Conservation (phyloP, 2,888 invertebrate genomes). For the Chalcosyrphus nemorum region DNA sequence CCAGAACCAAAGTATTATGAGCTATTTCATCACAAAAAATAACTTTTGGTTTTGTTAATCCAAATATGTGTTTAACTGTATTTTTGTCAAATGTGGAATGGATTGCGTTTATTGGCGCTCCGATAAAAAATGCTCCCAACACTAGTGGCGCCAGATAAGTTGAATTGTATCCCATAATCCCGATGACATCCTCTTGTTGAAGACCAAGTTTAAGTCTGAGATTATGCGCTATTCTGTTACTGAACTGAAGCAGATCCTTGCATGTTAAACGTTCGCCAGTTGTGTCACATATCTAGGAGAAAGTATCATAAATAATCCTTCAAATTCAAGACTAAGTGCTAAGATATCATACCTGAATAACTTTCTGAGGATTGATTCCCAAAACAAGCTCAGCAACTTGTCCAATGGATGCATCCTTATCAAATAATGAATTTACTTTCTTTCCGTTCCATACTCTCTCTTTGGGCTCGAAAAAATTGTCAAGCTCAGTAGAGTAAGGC, state of each 20-base stretch:
- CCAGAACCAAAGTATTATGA: constrained; percentile 64
- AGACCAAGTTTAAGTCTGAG: constrained; percentile 73
- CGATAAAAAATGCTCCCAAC: constrained; percentile 78
- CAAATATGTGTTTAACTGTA: constrained; percentile 59
- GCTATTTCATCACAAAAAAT: constrained; percentile 62
- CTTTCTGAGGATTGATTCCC: constrained; percentile 74
- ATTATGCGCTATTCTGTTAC: constrained; percentile 28
- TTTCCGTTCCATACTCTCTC: constrained; percentile 78
- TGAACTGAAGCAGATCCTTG: background rate
- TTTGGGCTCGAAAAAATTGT: constrained; percentile 76
- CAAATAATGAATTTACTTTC: constrained; percentile 75
- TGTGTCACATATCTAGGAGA: constrained; percentile 13
- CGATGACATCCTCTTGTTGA: constrained; percentile 79
- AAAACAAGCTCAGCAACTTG: constrained; percentile 76
- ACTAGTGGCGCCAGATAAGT: constrained; percentile 79
- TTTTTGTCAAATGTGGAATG: constrained; percentile 78
- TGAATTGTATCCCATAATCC: constrained; percentile 78
- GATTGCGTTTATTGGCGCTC: constrained; percentile 79
- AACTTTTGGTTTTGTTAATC: constrained; percentile 58
- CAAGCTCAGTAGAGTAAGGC: background rate
- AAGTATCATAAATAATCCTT: no score
- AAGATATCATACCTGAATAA: constrained; percentile 75
- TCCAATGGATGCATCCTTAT: constrained; percentile 77
- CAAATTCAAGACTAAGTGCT: background rate
- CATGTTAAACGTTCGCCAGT: constrained; percentile 10